phyloP scores from a whole-genome alignment of 1,140 invertebrate genomes.

The Lerema accius region DNA sequence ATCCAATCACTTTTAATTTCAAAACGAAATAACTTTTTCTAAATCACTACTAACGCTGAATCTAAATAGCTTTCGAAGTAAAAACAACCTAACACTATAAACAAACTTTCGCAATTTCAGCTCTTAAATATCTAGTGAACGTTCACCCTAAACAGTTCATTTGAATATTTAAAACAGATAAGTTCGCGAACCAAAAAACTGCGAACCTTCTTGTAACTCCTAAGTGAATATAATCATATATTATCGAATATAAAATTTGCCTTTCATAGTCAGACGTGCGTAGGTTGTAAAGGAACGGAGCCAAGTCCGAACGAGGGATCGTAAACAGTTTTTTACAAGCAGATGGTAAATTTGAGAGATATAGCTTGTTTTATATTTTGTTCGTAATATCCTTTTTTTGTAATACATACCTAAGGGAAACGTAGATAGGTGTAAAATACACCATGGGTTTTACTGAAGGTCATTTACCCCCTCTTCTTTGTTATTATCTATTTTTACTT shows the following conservation, averaged over 20 bases:
- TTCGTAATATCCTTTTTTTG: neutral
- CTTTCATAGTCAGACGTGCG: constrained; percentile 28
- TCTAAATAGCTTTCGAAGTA: too few species aligned
- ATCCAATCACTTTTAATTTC: too few species aligned
- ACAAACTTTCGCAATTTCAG: neutral
- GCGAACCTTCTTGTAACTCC: constrained; percentile 25
- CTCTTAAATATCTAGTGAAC: constrained; percentile 4
- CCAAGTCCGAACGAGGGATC: constrained; percentile 26
- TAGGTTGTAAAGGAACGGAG: constrained; percentile 36
- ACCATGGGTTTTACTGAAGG: too few species aligned
- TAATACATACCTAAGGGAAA: too few species aligned
- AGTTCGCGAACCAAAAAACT: constrained; percentile 28
- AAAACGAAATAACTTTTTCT: too few species aligned
- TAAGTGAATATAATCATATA: constrained; percentile 44
- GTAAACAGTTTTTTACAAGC: constrained; percentile 34
- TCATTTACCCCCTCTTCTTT: too few species aligned
- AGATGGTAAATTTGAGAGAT: constrained; percentile 39
- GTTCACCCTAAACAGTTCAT: constrained; percentile 22
- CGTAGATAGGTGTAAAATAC: too few species aligned
- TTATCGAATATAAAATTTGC: constrained; percentile 43
- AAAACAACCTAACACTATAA: too few species aligned
- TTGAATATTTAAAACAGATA: constrained; percentile 35
- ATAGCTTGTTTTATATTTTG: neutral
- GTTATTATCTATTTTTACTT: too few species aligned
- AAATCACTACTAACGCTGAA: too few species aligned